Base-by-base conservation (phyloP, 2,113 vertebrate genomes). In the Neogobius melanostomus region DNA sequence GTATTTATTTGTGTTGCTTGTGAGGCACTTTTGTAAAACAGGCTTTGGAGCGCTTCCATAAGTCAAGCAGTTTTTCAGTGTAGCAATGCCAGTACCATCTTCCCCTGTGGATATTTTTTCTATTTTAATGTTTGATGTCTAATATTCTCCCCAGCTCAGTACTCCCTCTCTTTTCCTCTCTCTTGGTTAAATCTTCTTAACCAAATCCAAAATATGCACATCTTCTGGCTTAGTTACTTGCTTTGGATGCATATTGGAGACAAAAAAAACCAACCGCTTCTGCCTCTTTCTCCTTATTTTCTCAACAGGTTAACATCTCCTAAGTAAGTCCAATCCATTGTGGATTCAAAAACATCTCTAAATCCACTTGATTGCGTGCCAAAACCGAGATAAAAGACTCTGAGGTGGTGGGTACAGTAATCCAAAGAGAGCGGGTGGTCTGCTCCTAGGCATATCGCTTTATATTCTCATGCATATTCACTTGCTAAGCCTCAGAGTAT, bases 391-490 rank as follows among this genome's bases (percentile, higher is more conserved):
- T 89, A 88, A 91, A 91, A 88, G 82, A 72, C 89, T 86, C 14
- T 71, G 83, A 91, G 88, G 89, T 90, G 88, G 88, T 90, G 88
- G 88, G 85, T 80, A 85, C 85, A 77, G 88, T 91, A 90, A 90
- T 91, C 90, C 87, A 86, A 67, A 78, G 80, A 88, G 85, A 91
- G 79, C 83, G 87, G 90, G 88, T 90, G 88, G 86, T 88, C 88
- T 83, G 87, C 89, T 91, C 62, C 75, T 64, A 91, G 90, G 90
- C 90, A 91, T 89, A 89, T 88, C 81, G 77, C 86, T 91, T 88
- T 87, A 88, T 91, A 92, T 88, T 82, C 90, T 91, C 89, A 91
- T 91, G 89, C 91, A 91, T 92, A 91, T 93, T 93, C 90, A 91
- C 86, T 84, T 7, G 85, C 82, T 84, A 82, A 87, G 90, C 91